Evolutionary conservation across 2,888 invertebrate genomes (phyloP), one percentile per base, ranked within the genome.

Genomic region (Amiota communis): DNA sequence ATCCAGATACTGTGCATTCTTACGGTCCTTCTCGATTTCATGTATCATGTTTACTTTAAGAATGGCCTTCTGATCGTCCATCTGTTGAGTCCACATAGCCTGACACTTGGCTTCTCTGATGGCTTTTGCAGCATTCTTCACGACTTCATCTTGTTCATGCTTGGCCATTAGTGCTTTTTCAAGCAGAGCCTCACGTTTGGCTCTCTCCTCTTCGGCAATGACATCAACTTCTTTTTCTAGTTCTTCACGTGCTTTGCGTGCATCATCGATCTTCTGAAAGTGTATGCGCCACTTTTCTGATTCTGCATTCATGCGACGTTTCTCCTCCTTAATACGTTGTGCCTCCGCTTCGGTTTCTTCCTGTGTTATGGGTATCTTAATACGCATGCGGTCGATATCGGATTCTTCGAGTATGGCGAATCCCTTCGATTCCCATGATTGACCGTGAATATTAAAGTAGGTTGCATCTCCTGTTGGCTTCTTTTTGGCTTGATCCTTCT

Each of bases 1-100:
- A 8, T 82, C 73, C 17, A 81, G 81, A 70, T 77, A 84, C 0
- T 71, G 75, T 6, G 8, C 47, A 9, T 80, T 77, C 73, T 80
- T 84, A 94, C 72, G 75, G 0, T 71, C 76, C 81, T 79, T 94
- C 87, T 94, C 94, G 2, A 92, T 92, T 8, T 92, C 94, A 80
- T 93, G 93, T 0, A 93, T 92, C 2, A 92, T 92, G 93, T 86
- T 94, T 93, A 77, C 94, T 86, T 17, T 95, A 93, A 65, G 94
- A 94, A 1, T 94, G 93, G 88, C 94, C 93, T 82, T 95, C 93
- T 13, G 95, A 94, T 77, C 95, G 94, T 87, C 95, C 93, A 36
- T 95, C 95, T 78, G 95, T 92, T 11, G 94, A 93, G 61, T 95
- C 94, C 78, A 95, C 94, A 83, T 80, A 57, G 82, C 82, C 15